Percentiles rank a stretch among this genome's conserved stretches.
Evolutionary conservation across 2,113 vertebrate genomes (phyloP).

Genomic region (Melanerpes formicivorus): DNA sequence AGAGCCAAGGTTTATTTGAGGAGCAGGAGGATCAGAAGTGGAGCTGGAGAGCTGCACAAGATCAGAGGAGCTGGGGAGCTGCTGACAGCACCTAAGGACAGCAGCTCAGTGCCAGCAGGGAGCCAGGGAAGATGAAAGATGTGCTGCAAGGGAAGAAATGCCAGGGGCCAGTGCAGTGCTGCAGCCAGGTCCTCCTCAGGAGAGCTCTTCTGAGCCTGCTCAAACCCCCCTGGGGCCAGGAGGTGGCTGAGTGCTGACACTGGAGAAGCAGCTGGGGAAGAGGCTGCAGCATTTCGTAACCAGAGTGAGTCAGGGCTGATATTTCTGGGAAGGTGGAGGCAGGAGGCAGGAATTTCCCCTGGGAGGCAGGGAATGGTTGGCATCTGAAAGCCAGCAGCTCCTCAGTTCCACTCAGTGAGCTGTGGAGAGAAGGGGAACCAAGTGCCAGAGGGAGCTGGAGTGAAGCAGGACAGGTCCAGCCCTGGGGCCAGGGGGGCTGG

Average conservation of each 20-base stretch:
- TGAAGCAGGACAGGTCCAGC: background rate
- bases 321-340: constrained; percentile 10
- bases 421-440: background rate
- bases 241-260: background rate
- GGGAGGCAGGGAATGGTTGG: background rate
- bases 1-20: constrained; percentile 50
- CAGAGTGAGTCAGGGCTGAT: background rate
- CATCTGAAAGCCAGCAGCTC: background rate
- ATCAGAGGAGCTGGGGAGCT: background rate
- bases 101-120: background rate
- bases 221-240: background rate
- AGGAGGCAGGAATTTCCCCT: constrained; percentile 10
- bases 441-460: background rate
- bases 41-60: background rate
- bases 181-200: background rate
- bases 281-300: background rate
- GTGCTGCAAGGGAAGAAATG: background rate
- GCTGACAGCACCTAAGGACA: background rate
- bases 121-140: background rate
- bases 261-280: background rate
- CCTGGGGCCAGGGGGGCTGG: background rate
- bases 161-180: background rate
- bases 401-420: background rate
- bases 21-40: background rate
- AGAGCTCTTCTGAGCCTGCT: background rate